These are phyloP conservation scores for Himalopsyche anomala DNA, from an alignment of 2,888 invertebrate genomes.

Conservation along the genomic window DNA sequence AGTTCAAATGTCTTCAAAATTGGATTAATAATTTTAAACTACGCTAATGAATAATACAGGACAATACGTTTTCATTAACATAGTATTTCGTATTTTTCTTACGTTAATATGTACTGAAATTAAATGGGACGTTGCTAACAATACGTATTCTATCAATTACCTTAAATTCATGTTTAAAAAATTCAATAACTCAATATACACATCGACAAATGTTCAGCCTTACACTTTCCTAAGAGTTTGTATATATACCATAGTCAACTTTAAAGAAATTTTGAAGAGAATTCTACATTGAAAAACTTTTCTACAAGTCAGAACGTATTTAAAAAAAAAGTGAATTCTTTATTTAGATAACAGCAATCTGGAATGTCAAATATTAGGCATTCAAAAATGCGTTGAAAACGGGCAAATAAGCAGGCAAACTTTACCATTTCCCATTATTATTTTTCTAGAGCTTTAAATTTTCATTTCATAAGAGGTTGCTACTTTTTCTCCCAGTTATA, in stretches of 20 bases:
- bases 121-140: too few relatives aligned
- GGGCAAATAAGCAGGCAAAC: slow-evolving; percentile 56
- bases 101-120: too few relatives aligned
- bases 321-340: background rate
- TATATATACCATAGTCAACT: background rate
- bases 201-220: too few relatives aligned
- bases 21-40: too few relatives aligned
- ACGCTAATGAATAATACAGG: too few relatives aligned
- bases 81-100: too few relatives aligned
- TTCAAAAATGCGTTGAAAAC: slow-evolving; percentile 47
- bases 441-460: slow-evolving; percentile 65
- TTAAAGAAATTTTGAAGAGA: background rate
- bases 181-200: too few relatives aligned
- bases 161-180: too few relatives aligned
- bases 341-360: slow-evolving; percentile 30
- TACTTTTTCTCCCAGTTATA: slow-evolving; percentile 67
- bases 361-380: slow-evolving; percentile 41
- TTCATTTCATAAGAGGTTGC: slow-evolving; percentile 65
- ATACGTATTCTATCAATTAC: too few relatives aligned
- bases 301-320: slow-evolving; percentile 1
- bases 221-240: too few relatives aligned
- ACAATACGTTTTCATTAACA: too few relatives aligned
- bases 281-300: slow-evolving; percentile 3
- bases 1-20: too few relatives aligned
- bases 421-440: slow-evolving; percentile 62